These are phyloP conservation scores for Lysandra coridon DNA, from an alignment of 2,888 invertebrate genomes.

Conservation along the genomic window DNA sequence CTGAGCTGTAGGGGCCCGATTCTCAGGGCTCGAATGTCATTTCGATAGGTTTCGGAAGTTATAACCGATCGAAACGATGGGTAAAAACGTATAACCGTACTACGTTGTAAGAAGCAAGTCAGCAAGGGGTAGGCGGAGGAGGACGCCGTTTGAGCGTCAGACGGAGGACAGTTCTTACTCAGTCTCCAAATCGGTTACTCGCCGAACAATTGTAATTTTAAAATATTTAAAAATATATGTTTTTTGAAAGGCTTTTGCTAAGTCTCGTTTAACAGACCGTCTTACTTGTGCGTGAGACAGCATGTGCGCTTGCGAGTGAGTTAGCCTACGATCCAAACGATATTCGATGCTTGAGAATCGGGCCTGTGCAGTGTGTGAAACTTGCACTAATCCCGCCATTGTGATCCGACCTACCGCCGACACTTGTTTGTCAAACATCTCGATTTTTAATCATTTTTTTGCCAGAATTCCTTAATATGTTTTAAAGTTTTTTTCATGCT, in stretches of 20 bases:
- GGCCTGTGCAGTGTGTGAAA: slow-evolving; percentile 52
- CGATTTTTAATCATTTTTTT: not conserved
- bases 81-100: too few relatives aligned
- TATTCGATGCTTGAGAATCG: not conserved
- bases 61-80: not conserved
- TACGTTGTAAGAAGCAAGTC: not conserved
- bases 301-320: not conserved
- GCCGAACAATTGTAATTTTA: too few relatives aligned
- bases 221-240: too few relatives aligned
- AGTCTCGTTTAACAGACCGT: too few relatives aligned
- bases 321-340: not conserved
- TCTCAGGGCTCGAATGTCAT: not conserved
- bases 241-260: too few relatives aligned
- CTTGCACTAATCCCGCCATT: slow-evolving; percentile 69
- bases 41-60: not conserved
- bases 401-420: slow-evolving; percentile 52
- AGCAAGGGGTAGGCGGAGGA: not conserved
- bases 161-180: not conserved
- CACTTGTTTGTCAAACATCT: slow-evolving; percentile 18
- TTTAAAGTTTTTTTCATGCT: not conserved
- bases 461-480: not conserved
- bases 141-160: not conserved
- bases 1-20: slow-evolving; percentile 43
- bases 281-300: too few relatives aligned
- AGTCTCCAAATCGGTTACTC: not conserved